These are phyloP conservation scores for Tetragnatha montana DNA, from an alignment of 2,888 invertebrate species.

Conservation along the genomic window DNA sequence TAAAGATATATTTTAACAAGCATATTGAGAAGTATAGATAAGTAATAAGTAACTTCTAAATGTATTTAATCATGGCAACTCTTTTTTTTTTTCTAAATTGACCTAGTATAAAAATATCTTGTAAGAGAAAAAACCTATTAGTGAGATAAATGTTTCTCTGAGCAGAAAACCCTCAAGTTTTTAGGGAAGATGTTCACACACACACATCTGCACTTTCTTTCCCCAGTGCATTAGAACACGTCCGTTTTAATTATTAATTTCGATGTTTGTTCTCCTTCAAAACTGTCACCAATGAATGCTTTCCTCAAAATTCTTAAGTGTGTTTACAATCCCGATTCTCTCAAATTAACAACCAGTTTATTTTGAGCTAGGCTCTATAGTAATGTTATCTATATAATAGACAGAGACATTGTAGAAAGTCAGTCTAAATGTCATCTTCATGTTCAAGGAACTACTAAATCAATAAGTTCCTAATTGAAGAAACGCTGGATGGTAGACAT, in stretches of 20 bases:
- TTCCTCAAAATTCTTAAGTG: background rate
- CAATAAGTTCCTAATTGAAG: background rate
- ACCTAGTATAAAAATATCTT: conserved; percentile 26
- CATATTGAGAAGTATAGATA: no score
- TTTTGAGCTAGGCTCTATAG: background rate
- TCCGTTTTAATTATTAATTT: background rate
- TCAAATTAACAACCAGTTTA: background rate
- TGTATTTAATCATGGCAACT: background rate
- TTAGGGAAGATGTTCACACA: no score
- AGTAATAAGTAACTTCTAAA: no score
- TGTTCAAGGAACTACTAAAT: background rate
- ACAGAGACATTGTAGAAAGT: background rate
- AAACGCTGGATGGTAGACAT: background rate
- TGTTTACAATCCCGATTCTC: background rate
- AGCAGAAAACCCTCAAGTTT: background rate
- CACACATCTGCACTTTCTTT: background rate
- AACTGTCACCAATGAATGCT: background rate
- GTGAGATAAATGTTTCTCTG: background rate
- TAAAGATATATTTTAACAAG: no score
- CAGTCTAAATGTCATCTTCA: background rate
- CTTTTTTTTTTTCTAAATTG: background rate
- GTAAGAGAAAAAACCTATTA: conserved; percentile 6
- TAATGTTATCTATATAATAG: background rate
- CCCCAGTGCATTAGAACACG: background rate
- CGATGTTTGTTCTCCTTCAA: background rate